Conservation (phyloP, 1,140 invertebrate species). For the Penaeus vannamei region DNA sequence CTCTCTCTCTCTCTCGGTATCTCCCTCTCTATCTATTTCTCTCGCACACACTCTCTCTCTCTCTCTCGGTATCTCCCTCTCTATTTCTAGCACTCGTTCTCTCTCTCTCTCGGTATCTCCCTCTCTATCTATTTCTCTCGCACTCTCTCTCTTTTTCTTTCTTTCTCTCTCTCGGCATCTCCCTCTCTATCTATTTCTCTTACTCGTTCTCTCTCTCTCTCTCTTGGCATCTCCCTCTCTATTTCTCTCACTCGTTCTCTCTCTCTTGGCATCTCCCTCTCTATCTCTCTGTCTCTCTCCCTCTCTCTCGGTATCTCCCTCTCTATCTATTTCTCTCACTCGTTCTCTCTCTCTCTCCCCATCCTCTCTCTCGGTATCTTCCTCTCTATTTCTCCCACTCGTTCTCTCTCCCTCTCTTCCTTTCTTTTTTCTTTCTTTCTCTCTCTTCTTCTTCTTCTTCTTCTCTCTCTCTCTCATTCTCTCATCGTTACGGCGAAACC, state of each 20-base stretch:
- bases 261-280: too few relatives aligned
- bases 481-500: too few relatives aligned
- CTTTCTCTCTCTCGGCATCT: neutral
- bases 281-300: neutral
- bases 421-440: too few relatives aligned
- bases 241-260: constrained; percentile 35
- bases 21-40: too few relatives aligned
- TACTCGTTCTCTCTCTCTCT: constrained; percentile 20
- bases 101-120: neutral
- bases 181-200: neutral
- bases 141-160: neutral
- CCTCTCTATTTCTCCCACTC: neutral
- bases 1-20: too few relatives aligned
- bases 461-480: too few relatives aligned
- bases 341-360: neutral
- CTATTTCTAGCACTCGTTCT: neutral
- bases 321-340: constrained; percentile 39
- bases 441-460: too few relatives aligned
- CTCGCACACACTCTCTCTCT: too few relatives aligned
- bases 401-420: too few relatives aligned
- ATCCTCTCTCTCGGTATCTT: neutral
- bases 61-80: neutral
- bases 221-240: neutral
- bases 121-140: constrained; percentile 40
- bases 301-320: neutral